Evolutionary conservation across 2,888 invertebrate genomes (phyloP), one percentile per base, ranked within the genome.

Genomic region (Rotaria magnacalcarata): DNA sequence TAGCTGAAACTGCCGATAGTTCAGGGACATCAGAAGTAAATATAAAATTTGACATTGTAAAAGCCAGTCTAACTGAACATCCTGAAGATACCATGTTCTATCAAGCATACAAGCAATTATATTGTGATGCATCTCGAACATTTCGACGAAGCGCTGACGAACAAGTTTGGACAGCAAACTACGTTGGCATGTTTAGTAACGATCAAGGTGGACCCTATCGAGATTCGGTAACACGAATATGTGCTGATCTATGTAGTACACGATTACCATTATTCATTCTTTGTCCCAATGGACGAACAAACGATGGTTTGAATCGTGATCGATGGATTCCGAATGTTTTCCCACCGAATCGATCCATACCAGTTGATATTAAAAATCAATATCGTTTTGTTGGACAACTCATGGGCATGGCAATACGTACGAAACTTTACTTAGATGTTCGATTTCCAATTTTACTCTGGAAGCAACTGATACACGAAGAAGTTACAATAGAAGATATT

Each of bases 371-470:
- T 54, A 54, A 54, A 54, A 54, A 54, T 54, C 54, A 54, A 54
- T 54, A 54, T 54, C 54, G 7, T 54, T 54, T 54, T 54, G 54
- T 54, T 21, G 54, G 54, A 2, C 54, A 54, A 54, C 54, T 54
- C 54, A 67, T 67, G 67, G 67, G 67, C 21, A 67, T 67, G 67
- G 67, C 67, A 27, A 67, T 67, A 67, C 67, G 34, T 14, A 67
- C 67, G n/a, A 67, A 67, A 67, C n/a, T 27, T 1, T 67, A 27
- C 2, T 67, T 67, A 34, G 34, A 67, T 67, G 10, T 67, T 27
- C 67, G 34, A 67, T 67, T 67, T 67, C 67, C 67, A 27, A 27
- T 34, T 27, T 67, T 67, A 67, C 34, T 67, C 8, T 67, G 67
- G 67, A 67, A 67, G 5, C 67, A n/a, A 67, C 21, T 67, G 21